Evolutionary conservation across 64 coral and sea anemone species (phyloP).

Genomic region (Actinia equina): DNA sequence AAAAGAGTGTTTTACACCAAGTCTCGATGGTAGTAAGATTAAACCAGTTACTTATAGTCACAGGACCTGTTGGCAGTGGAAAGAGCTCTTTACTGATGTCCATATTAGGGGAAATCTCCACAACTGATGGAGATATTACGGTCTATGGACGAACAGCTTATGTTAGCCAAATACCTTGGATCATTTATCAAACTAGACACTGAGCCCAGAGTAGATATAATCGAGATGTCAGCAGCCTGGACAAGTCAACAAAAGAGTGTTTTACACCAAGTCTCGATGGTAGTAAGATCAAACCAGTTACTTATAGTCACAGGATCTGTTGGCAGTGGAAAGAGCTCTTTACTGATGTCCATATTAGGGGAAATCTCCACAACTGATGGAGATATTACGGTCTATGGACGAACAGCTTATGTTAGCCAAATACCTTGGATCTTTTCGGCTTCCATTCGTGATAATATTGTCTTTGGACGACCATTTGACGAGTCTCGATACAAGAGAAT

Average conservation of each 20-base stretch:
- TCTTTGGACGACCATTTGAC: constrained; percentile 13
- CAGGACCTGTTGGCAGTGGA: constrained; percentile 22
- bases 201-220: no score
- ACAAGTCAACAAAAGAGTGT: neutral
- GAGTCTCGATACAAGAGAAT: constrained; percentile 18
- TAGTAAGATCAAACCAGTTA: constrained; percentile 3
- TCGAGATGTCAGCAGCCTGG: no score
- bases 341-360: constrained; percentile 7
- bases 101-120: neutral
- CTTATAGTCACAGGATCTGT: neutral
- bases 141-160: neutral
- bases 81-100: constrained; percentile 39
- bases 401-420: constrained; percentile 19
- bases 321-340: constrained; percentile 37
- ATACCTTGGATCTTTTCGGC: no score
- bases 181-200: no score
- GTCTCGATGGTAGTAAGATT: neutral
- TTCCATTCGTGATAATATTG: no score
- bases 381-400: no score
- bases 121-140: no score
- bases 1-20: neutral
- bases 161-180: neutral
- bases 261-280: neutral
- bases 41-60: neutral
- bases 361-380: neutral